Evolutionary conservation across 2,888 invertebrate species (phyloP).

Genomic region (Punctoribates punctum): DNA sequence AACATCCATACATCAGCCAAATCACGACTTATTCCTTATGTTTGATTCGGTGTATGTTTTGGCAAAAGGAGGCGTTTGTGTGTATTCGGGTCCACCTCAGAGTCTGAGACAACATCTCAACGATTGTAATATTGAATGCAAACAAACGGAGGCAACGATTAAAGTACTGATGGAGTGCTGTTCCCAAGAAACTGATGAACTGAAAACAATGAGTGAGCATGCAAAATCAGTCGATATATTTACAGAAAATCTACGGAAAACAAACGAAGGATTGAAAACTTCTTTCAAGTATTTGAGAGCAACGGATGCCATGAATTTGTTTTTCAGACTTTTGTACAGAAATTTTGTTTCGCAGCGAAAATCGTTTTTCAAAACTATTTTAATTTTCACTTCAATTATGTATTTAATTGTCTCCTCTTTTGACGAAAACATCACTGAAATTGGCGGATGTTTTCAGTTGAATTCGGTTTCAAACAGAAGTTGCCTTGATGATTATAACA

Average conservation of each 20-base stretch:
- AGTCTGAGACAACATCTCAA: background rate
- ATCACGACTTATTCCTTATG: constrained; percentile 32
- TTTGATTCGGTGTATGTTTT: constrained; percentile 43
- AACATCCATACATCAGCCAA: constrained; percentile 45
- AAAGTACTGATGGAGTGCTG: background rate
- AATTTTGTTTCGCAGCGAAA: too few relatives aligned
- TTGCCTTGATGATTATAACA: too few relatives aligned
- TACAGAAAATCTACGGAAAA: too few relatives aligned
- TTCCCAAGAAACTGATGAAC: background rate
- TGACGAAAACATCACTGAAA: too few relatives aligned
- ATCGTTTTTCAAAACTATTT: too few relatives aligned
- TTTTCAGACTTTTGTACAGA: background rate
- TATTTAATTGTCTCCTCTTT: too few relatives aligned
- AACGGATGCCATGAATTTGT: background rate
- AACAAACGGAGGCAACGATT: background rate
- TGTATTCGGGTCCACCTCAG: constrained; percentile 44
- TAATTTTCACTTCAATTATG: too few relatives aligned
- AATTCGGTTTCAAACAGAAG: too few relatives aligned
- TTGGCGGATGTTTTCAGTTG: too few relatives aligned
- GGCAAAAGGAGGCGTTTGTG: constrained; percentile 38
- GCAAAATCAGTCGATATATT: background rate
- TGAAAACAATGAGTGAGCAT: background rate
- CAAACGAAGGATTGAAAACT: background rate
- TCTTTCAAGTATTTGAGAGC: background rate
- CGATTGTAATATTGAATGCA: background rate